Evolutionary conservation across 2,797 vertebrate genomes (phyloP).

Genomic region (Sphaeramia orbicularis): DNA sequence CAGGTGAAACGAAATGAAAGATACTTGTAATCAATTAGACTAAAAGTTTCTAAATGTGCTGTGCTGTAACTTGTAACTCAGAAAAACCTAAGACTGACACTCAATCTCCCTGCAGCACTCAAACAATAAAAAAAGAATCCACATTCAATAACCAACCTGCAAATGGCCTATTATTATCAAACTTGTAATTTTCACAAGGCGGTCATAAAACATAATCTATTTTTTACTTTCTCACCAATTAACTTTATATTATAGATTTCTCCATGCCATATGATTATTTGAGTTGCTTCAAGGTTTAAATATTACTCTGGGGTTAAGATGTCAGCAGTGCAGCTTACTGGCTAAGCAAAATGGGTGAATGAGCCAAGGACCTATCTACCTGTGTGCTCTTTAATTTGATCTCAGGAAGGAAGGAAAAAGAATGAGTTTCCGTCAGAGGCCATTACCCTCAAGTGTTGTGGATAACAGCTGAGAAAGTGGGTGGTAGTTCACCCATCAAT

Average conservation of each 20-base stretch:
- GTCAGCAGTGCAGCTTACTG: constrained; percentile 43
- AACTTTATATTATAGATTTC: constrained; percentile 78
- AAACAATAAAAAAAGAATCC: constrained; percentile 79
- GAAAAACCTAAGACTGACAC: constrained; percentile 33
- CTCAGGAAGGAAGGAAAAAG: constrained; percentile 39
- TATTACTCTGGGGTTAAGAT: constrained; percentile 59
- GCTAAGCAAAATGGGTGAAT: constrained; percentile 27
- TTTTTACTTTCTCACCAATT: constrained; percentile 81
- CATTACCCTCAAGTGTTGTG: constrained; percentile 29
- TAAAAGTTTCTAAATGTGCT: constrained; percentile 48
- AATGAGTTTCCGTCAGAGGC: constrained; percentile 34
- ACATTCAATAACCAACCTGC: constrained; percentile 81
- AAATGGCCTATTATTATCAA: constrained; percentile 82
- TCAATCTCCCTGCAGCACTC: constrained; percentile 75
- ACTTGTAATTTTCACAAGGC: constrained; percentile 82
- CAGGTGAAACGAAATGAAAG: constrained; percentile 22
- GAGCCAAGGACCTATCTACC: constrained; percentile 10
- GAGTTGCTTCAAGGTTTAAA: constrained; percentile 71
- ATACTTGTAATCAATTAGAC: constrained; percentile 36
- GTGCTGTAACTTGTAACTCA: constrained; percentile 50
- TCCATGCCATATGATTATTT: constrained; percentile 70
- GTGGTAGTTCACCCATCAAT: constrained; percentile 26
- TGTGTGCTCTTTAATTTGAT: constrained; percentile 52
- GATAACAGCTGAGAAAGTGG: constrained; percentile 23
- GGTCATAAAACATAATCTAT: constrained; percentile 79